These are phyloP conservation scores for Stictocephala bisonia DNA, from an alignment of 2,888 invertebrate genomes.

Conservation along the genomic window DNA sequence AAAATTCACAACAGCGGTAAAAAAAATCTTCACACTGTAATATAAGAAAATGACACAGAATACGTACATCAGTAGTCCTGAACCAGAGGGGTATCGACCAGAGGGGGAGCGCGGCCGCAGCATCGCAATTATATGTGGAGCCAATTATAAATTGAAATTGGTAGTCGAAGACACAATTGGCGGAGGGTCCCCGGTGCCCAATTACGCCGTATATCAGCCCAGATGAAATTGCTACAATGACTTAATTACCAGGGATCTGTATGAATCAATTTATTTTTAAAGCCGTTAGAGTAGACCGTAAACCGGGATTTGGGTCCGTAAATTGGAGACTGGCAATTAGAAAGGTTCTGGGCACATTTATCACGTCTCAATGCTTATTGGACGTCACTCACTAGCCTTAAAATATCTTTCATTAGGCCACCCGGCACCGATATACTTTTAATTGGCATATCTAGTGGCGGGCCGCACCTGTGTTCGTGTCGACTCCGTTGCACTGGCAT, in stretches of 20 bases:
- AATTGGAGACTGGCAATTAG: slow-evolving; percentile 58
- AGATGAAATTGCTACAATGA: slow-evolving; percentile 50
- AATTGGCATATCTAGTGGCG: slow-evolving; percentile 52
- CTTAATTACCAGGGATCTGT: slow-evolving; percentile 48
- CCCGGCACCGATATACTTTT: slow-evolving; percentile 50
- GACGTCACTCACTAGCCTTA: slow-evolving; percentile 55
- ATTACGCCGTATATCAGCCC: slow-evolving; percentile 47
- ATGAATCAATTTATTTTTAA: slow-evolving; percentile 54
- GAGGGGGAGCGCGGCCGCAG: too few species aligned
- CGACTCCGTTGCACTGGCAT: too few species aligned
- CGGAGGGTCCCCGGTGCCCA: slow-evolving; percentile 20
- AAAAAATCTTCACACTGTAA: too few species aligned
- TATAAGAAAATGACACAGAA: too few species aligned
- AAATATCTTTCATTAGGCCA: slow-evolving; percentile 32
- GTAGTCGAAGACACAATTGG: slow-evolving; percentile 28
- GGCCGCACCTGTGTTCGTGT: too few species aligned
- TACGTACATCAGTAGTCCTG: too few species aligned
- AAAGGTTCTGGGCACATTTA: slow-evolving; percentile 56
- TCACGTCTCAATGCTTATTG: slow-evolving; percentile 58
- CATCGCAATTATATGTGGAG: slow-evolving; percentile 2
- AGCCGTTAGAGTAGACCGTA: slow-evolving; percentile 34
- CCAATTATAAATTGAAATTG: slow-evolving; percentile 38
- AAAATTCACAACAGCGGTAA: too few species aligned
- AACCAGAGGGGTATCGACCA: too few species aligned
- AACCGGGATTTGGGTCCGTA: slow-evolving; percentile 49